Conservation (phyloP, 2,888 invertebrate genomes). For the Caenorhabditis zanzibari region DNA sequence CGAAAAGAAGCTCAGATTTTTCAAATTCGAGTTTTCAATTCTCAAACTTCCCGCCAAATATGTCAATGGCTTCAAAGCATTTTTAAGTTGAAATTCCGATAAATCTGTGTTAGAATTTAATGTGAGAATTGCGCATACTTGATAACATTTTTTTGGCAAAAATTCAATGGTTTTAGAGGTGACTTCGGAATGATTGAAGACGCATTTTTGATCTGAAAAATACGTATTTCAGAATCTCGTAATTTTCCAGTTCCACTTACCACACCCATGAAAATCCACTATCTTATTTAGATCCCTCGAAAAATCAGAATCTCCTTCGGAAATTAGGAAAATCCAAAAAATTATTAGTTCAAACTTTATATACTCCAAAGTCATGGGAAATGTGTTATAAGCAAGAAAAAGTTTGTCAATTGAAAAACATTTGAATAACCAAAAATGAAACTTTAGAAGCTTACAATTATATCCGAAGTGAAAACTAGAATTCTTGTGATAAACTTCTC, state of each 20-base stretch:
- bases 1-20: not conserved
- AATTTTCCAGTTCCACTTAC: not conserved
- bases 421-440: too few relatives aligned
- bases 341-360: not conserved
- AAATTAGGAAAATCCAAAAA: not conserved
- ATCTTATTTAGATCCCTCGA: not conserved
- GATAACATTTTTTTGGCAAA: not conserved
- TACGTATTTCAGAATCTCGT: not conserved
- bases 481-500: too few relatives aligned
- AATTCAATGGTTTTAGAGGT: conserved; percentile 1
- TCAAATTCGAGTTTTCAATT: not conserved
- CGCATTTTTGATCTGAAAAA: not conserved
- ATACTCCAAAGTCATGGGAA: not conserved
- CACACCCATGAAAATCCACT: not conserved
- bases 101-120: conserved; percentile 1
- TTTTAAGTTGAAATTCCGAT: not conserved
- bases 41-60: not conserved
- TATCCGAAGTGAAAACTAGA: too few relatives aligned
- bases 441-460: too few relatives aligned
- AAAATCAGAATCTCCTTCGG: not conserved
- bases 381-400: too few relatives aligned
- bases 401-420: too few relatives aligned
- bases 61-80: not conserved
- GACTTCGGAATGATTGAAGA: conserved; percentile 12
- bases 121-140: conserved; percentile 1